Percentiles rank a stretch among this genome's conserved stretches.
Conservation (phyloP, 2,797 vertebrate species). For the Syngnathus rostellatus region DNA sequence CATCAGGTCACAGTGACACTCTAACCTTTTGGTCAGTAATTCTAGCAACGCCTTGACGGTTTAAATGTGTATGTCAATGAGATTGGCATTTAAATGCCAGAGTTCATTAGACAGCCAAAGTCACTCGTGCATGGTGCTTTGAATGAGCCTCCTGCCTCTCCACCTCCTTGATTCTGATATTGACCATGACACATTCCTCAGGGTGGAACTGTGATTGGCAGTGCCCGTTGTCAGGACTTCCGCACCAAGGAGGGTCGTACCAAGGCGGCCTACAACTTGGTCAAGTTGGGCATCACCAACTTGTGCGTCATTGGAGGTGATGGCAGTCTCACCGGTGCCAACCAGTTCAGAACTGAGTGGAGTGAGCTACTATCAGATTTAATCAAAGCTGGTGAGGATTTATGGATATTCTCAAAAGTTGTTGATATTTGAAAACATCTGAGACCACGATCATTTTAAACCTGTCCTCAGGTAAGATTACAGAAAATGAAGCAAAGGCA, state of each 20-base stretch:
- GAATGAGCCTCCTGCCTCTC: conserved; percentile 11
- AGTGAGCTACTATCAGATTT: conserved; percentile 73
- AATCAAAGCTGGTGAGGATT: conserved; percentile 71
- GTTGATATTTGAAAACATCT: background rate
- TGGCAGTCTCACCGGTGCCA: conserved; percentile 86
- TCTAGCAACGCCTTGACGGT: conserved; percentile 6
- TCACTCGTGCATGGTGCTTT: conserved; percentile 17
- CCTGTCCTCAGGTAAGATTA: conserved; percentile 72
- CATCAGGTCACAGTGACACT: background rate
- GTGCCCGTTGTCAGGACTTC: conserved; percentile 87
- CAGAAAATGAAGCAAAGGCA: conserved; percentile 62
- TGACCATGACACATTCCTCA: conserved; percentile 38
- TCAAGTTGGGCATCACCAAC: conserved; percentile 83
- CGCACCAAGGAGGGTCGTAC: conserved; percentile 78
- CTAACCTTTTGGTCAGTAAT: conserved; percentile 15
- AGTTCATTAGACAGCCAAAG: conserved; percentile 34
- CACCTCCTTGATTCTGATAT: conserved; percentile 2
- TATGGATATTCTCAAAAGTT: background rate
- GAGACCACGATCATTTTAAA: background rate
- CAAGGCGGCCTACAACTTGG: conserved; percentile 80
- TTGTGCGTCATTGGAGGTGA: conserved; percentile 90
- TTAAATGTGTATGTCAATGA: conserved; percentile 27
- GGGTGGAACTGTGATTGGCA: conserved; percentile 91
- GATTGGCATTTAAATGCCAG: conserved; percentile 41
- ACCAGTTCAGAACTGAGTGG: conserved; percentile 87